Evolutionary conservation across 1,140 invertebrate species (phyloP), one percentile per base, ranked within the genome.

Genomic region (Calephelis nemesis): DNA sequence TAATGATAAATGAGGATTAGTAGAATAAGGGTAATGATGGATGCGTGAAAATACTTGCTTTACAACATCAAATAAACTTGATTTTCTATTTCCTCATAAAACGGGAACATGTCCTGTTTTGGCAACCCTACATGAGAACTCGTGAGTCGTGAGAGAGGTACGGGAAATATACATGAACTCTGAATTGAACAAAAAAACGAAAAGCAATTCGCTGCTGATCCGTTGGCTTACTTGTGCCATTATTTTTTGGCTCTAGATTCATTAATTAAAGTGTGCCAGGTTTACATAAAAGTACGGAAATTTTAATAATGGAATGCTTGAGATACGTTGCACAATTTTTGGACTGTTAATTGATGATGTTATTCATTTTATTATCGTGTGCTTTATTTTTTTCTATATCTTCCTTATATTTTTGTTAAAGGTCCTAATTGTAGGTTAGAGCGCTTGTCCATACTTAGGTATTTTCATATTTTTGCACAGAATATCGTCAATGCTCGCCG

Each of bases 101-200:
- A 30, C 2, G 2, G 2, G 30, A 30, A 45, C 42, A 7, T 11
- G 15, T 10, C 10, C 10, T 54, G 10, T 4, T 30, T 54, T 30
- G 19, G 9, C 52, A 54, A 54, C 52, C 52, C 52, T 54, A 54
- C 7, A 4, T 30, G 15, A 15, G 8, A 54, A 54, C 19, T 30
- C 52, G 19, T 15, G 15, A 54, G 52, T 54, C 52, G 52, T 54
- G 52, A 52, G 50, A 52, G 50, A 54, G 19, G 54, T 60, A 54
- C 65, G 13, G 50, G 13, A 52, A 66, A 63, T 63, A 47, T 47
- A 66, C 65, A 66, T 66, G 65, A 40, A 52, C 65, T 45, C 50
- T 66, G 50, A 58, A 66, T 58, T 66, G 68, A 70, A 70, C 65
- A 73, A 62, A 63, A 65, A 73, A 73, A 67, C 48, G 19, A 65